Evolutionary conservation across 1,140 invertebrate species (phyloP).

Genomic region (Drosophila yakuba): DNA sequence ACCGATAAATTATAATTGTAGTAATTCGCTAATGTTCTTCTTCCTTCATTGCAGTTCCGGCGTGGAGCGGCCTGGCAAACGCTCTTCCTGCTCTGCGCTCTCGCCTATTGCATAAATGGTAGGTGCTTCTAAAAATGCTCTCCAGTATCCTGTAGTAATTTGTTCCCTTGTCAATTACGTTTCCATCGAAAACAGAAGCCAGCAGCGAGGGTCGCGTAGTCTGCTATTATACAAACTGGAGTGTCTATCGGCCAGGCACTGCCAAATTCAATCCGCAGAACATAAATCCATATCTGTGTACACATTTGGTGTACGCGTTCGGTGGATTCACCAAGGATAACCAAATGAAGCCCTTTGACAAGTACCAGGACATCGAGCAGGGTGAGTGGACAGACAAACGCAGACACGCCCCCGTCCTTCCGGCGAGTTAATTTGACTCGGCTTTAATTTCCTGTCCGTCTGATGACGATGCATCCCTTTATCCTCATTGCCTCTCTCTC

Average conservation of each 20-base stretch:
- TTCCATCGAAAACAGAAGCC: conserved; percentile 31
- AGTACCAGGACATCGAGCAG: conserved; percentile 98
- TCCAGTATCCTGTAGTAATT: too few species aligned
- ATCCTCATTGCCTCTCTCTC: neutral
- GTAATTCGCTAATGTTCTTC: conserved; percentile 10
- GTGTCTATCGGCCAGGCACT: conserved; percentile 93
- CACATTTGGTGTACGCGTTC: conserved; percentile 97
- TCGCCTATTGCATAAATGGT: conserved; percentile 79
- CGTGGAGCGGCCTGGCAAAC: conserved; percentile 81
- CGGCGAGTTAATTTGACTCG: conserved; percentile 50
- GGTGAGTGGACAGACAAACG: conserved; percentile 86
- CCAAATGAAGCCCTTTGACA: conserved; percentile 95
- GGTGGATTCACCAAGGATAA: conserved; percentile 96
- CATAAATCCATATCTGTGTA: conserved; percentile 97
- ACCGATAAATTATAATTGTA: conserved; percentile 12
- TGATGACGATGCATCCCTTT: neutral
- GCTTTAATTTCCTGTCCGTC: conserved; percentile 62
- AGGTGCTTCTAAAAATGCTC: conserved; percentile 17
- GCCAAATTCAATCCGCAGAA: conserved; percentile 97
- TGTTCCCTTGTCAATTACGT: neutral
- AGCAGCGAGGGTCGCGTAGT: conserved; percentile 89
- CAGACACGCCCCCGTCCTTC: conserved; percentile 48
- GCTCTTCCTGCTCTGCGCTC: conserved; percentile 75
- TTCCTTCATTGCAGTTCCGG: conserved; percentile 67
- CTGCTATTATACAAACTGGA: conserved; percentile 98